These are phyloP conservation scores for Calliopum simillimum DNA, from an alignment of 2,888 invertebrate genomes.

Conservation along the genomic window DNA sequence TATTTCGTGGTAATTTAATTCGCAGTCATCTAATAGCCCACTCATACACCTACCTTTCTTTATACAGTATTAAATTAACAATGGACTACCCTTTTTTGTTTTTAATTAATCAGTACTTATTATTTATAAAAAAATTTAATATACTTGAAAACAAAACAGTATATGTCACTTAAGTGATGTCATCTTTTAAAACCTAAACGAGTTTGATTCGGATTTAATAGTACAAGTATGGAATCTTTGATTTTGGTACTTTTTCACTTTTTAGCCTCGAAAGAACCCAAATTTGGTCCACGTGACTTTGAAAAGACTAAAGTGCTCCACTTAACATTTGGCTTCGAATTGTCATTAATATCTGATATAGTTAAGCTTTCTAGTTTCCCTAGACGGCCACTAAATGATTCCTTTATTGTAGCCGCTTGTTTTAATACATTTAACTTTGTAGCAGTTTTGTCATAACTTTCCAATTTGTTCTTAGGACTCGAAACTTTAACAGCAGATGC, in stretches of 20 bases:
- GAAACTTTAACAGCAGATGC: slow-evolving; percentile 49
- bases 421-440: slow-evolving; percentile 42
- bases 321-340: background rate
- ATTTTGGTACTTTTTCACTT: slow-evolving; percentile 34
- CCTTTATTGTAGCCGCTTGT: slow-evolving; percentile 14
- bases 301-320: slow-evolving; percentile 25
- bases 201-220: slow-evolving; percentile 67
- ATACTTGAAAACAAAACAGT: background rate
- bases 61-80: no score
- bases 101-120: slow-evolving; percentile 43
- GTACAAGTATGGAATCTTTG: slow-evolving; percentile 30
- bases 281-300: slow-evolving; percentile 40
- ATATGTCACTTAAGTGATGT: slow-evolving; percentile 61
- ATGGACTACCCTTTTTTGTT: no score
- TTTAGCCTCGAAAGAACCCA: slow-evolving; percentile 53
- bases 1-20: no score
- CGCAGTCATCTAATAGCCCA: no score
- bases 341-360: slow-evolving; percentile 44
- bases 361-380: slow-evolving; percentile 37
- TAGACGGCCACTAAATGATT: no score
- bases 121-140: slow-evolving; percentile 10
- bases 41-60: no score
- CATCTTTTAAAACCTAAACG: slow-evolving; percentile 75
- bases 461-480: slow-evolving; percentile 53
- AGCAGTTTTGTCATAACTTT: slow-evolving; percentile 5